Conservation (phyloP, 2,797 vertebrate genomes). For the Brachyalestes nurse region DNA sequence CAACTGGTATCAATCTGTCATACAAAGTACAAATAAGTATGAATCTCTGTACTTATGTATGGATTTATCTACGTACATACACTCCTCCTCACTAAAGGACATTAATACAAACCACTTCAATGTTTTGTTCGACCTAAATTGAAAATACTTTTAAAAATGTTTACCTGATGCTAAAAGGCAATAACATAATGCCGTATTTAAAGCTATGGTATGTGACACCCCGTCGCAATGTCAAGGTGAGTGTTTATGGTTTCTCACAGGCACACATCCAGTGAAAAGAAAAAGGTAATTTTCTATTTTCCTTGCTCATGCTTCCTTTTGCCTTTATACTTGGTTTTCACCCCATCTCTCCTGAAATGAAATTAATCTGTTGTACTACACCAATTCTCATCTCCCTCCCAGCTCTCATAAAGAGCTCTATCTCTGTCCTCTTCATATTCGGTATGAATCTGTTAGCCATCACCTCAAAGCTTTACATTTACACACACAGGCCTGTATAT, state of each 20-base stretch:
- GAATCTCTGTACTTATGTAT: too few species aligned
- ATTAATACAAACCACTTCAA: slow-evolving; percentile 8
- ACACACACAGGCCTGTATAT: slow-evolving; percentile 49
- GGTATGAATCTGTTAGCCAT: slow-evolving; percentile 74
- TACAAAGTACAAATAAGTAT: too few species aligned
- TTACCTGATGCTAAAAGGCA: background rate
- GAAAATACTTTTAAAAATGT: too few species aligned
- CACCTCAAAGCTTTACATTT: slow-evolving; percentile 33
- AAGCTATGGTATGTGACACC: background rate
- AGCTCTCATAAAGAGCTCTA: slow-evolving; percentile 15
- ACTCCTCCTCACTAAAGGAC: slow-evolving; percentile 30
- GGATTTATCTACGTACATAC: background rate
- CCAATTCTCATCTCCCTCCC: slow-evolving; percentile 19
- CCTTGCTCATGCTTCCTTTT: slow-evolving; percentile 61
- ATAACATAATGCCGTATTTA: background rate
- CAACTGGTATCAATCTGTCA: too few species aligned
- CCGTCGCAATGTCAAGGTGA: slow-evolving; percentile 11
- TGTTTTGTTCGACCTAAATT: background rate
- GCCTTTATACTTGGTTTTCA: slow-evolving; percentile 65
- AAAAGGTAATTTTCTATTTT: slow-evolving; percentile 20
- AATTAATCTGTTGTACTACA: slow-evolving; percentile 79
- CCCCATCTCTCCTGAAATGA: slow-evolving; percentile 70
- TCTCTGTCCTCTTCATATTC: slow-evolving; percentile 62
- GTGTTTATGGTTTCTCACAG: slow-evolving; percentile 13
- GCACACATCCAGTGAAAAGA: slow-evolving; percentile 31